Percentiles rank a stretch among this genome's conserved stretches.
phyloP scores from a whole-genome alignment of 2,888 invertebrate genomes.

The Dryobotodes eremita region DNA sequence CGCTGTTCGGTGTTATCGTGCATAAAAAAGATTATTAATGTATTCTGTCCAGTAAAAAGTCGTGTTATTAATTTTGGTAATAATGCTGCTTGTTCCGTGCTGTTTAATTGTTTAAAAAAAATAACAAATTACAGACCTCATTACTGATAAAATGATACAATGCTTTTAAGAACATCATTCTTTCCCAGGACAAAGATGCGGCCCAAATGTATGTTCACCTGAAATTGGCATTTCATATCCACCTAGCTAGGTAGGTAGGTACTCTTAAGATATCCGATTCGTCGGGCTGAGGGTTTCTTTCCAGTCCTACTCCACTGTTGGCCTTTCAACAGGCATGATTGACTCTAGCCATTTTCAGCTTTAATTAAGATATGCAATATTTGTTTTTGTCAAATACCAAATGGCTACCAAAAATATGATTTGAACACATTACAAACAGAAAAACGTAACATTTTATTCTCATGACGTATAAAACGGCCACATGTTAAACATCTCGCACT shows the following conservation, averaged over 20 bases:
- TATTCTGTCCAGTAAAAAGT: conserved; percentile 23
- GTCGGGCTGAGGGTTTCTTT: too few species aligned
- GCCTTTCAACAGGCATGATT: too few species aligned
- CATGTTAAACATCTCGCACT: conserved; percentile 56
- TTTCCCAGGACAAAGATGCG: too few species aligned
- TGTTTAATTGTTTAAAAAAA: conserved; percentile 9
- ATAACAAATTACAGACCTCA: conserved; percentile 18
- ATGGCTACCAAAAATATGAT: too few species aligned
- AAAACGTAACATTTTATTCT: conserved; percentile 35
- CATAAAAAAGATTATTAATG: conserved; percentile 39
- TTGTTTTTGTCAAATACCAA: too few species aligned
- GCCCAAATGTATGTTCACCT: too few species aligned
- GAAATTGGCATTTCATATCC: too few species aligned
- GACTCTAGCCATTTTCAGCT: too few species aligned
- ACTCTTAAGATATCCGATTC: too few species aligned
- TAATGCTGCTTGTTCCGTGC: conserved; percentile 10
- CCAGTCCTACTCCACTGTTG: too few species aligned
- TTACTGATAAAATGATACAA: background rate
- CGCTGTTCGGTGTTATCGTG: conserved; percentile 11
- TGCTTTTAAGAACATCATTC: background rate
- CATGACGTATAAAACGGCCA: conserved; percentile 40
- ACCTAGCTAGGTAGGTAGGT: too few species aligned
- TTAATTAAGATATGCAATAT: too few species aligned
- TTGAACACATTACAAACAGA: conserved; percentile 9
- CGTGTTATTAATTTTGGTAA: conserved; percentile 33